These are phyloP conservation scores for Sebastes minor DNA, from an alignment of 2,797 vertebrate species.

Conservation along the genomic window DNA sequence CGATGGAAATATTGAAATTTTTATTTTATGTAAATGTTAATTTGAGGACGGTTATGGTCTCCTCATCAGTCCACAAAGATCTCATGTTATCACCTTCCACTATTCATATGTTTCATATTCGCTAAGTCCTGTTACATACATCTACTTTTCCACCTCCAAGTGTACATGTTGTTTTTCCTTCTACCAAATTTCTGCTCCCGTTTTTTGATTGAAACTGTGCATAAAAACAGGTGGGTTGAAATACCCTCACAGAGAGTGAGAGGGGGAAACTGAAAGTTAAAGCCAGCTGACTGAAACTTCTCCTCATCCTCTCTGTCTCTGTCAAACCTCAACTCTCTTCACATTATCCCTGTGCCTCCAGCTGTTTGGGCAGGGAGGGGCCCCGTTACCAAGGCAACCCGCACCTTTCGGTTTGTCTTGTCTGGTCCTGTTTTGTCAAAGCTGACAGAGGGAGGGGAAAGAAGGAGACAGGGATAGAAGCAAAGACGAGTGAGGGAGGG, in stretches of 20 bases:
- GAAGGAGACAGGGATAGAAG: constrained; percentile 15
- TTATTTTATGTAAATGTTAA: neutral
- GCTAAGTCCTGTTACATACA: neutral
- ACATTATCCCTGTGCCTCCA: constrained; percentile 52
- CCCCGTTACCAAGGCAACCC: constrained; percentile 61
- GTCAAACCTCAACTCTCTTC: constrained; percentile 8
- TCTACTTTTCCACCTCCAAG: neutral
- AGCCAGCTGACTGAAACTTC: constrained; percentile 39
- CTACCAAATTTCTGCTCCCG: neutral
- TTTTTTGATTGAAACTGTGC: neutral
- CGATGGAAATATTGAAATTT: neutral
- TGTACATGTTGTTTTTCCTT: neutral
- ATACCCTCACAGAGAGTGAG: neutral
- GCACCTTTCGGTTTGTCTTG: constrained; percentile 67
- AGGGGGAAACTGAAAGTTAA: neutral
- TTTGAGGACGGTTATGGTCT: neutral
- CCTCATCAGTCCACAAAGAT: neutral
- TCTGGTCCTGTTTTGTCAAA: constrained; percentile 73
- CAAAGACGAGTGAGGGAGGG: neutral
- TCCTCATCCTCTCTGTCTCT: constrained; percentile 12
- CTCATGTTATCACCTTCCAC: neutral
- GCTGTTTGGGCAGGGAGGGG: constrained; percentile 75
- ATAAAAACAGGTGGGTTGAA: neutral
- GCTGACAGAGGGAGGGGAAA: constrained; percentile 17
- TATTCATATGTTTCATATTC: neutral